Evolutionary conservation across 2,113 vertebrate species (phyloP), one percentile per base, ranked within the genome.

Genomic region (Colius striatus): DNA sequence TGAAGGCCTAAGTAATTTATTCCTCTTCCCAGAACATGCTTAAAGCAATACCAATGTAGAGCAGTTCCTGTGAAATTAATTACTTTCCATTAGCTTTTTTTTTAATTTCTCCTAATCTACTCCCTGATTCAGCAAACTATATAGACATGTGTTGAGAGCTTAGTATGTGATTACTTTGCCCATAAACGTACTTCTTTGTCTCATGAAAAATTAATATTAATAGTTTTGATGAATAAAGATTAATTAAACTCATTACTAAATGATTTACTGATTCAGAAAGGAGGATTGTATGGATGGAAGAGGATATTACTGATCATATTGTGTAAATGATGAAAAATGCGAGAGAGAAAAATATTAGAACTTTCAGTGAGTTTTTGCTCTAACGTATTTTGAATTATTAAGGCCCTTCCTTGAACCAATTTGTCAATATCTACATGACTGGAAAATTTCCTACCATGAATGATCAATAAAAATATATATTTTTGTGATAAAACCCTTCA

Each of bases 391-490:
- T 63, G n/a, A 63, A 25, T 53, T 82, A 6, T 29, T 23, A 85
- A 75, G 16, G 3, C 5, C 4, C 34, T 84, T 81, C 4, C 26
- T 87, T 36, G 30, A 86, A 61, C 5, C 1, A 58, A 27, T 2
- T 41, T 48, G 22, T 2, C 15, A 74, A 19, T 45, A 65, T 45
- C 71, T 87, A 91, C 9, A 50, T 36, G 15, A 43, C 14, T 50
- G 9, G 85, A 72, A 82, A 34, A 10, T 58, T 10, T 85, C 79
- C 16, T 45, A 43, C 43, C 45, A 43, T 29, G 30, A 63, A 76
- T 50, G 2, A 13, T 36, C 10, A n/a, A 3, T 30, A n/a, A 1
- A 67, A 84, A 57, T n/a, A 0, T 4, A 8, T 61, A 38, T 19
- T 54, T 82, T 79, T 71, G 11, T 38, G 3, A 1, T 27, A 11